phyloP scores from a whole-genome alignment of 2,888 invertebrate genomes.

The Polydrusus cervinus region DNA sequence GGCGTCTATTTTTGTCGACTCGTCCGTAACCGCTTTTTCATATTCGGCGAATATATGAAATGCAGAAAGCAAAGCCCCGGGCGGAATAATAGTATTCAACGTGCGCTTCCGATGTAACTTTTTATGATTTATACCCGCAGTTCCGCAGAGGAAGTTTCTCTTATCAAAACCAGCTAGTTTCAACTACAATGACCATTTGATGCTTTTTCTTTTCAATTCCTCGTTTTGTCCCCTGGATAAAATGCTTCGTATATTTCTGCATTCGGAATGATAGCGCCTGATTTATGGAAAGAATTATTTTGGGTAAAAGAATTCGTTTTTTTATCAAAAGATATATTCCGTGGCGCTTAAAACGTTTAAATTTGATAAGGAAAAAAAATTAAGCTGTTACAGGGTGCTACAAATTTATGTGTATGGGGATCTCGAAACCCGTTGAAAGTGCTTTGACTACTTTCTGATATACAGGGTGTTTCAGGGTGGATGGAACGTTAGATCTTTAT shows the following conservation, averaged over 20 bases:
- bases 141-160: constrained; percentile 66
- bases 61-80: constrained; percentile 49
- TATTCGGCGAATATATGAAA: constrained; percentile 49
- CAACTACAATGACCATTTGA: constrained; percentile 68
- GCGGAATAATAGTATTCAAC: constrained; percentile 54
- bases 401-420: too few species aligned
- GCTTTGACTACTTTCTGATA: too few species aligned
- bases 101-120: constrained; percentile 60
- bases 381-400: not conserved
- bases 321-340: constrained; percentile 31
- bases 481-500: too few species aligned
- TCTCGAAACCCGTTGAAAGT: too few species aligned
- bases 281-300: constrained; percentile 61
- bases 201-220: constrained; percentile 64
- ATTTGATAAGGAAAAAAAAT: constrained; percentile 29
- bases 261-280: constrained; percentile 64
- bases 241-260: constrained; percentile 66
- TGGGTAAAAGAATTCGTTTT: constrained; percentile 43
- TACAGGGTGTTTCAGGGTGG: too few species aligned
- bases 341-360: constrained; percentile 18
- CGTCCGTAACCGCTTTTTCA: constrained; percentile 38
- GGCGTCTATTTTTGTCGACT: constrained; percentile 45
- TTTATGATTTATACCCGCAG: constrained; percentile 68
- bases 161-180: constrained; percentile 64
- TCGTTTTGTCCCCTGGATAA: constrained; percentile 60